Base-by-base conservation (phyloP, 2,888 invertebrate species). In the Lepidonotus clava region DNA sequence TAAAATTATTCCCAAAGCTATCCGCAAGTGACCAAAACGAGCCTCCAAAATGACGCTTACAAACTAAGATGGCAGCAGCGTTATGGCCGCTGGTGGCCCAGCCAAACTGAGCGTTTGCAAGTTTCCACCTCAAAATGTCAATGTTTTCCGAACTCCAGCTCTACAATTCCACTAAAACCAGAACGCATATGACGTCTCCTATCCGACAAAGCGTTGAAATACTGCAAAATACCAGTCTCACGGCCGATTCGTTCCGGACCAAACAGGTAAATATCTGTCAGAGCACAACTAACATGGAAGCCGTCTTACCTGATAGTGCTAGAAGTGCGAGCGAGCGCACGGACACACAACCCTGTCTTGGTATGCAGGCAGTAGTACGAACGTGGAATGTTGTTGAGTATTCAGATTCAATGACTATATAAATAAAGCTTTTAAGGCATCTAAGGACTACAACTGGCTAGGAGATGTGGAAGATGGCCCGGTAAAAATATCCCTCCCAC, bases 401-500 rank as follows among this genome's bases (percentile, higher is more conserved):
- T 80, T 80, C 46, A 51, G 51, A 80, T 80, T 80, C 41, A 76
- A 36, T 76, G 76, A 76, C 76, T 76, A 76, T 76, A 80, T 80
- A 80, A 80, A 80, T 80, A 80, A 80, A 80, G 80, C 80, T 80
- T 41, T 66, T 80, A 80, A 80, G 80, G 80, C 80, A 80, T 80
- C 41, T 80, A 80, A 80, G 24, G 80, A 80, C 80, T 80, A 80
- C 80, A 80, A 80, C 51, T 80, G 80, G 80, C 80, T 80, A 80
- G 80, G 80, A 24, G 80, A 80, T 80, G 80, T 80, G 80, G 80
- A 80, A 80, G 80, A 80, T 80, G 28, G 80, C 51, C 80, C 80
- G 80, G 80, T 80, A 80, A 80, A 80, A 80, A 80, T 80, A 84
- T 84, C 84, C 84, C 84, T 84, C 84, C 84, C 84, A 66, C 84